Evolutionary conservation across 2,797 vertebrate species (phyloP).

Genomic region (Dicrostonyx torquatus): DNA sequence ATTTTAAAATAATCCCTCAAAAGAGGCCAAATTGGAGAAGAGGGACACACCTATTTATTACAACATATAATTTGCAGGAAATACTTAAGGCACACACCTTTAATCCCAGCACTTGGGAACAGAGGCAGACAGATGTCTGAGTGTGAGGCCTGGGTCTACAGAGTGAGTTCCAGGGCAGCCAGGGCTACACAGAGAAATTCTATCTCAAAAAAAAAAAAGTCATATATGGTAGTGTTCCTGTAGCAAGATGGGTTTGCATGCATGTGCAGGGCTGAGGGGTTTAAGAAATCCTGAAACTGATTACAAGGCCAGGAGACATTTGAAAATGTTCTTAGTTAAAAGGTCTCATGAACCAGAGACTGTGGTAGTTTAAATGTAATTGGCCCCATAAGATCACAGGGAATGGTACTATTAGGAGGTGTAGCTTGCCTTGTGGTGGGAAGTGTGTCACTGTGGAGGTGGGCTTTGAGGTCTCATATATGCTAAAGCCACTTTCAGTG

Average conservation of each 20-base stretch:
- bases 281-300: background rate
- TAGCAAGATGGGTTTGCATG: background rate
- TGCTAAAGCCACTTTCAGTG: background rate
- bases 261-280: fast-evolving
- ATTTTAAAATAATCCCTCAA: background rate
- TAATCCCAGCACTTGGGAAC: background rate
- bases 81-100: background rate
- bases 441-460: background rate
- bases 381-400: background rate
- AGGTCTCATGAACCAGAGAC: background rate
- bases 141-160: background rate
- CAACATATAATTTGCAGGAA: background rate
- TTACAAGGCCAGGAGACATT: constrained; percentile 25
- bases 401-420: background rate
- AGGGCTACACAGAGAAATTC: background rate
- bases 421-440: background rate
- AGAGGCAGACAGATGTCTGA: background rate
- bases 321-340: background rate
- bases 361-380: background rate
- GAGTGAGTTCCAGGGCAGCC: background rate
- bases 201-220: background rate
- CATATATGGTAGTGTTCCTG: background rate
- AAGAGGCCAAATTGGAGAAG: background rate
- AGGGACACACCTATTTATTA: background rate
- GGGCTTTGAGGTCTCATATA: background rate